Evolutionary conservation across 2,797 vertebrate species (phyloP), one percentile per base, ranked within the genome.

Genomic region (Acestrorhynchus altus): DNA sequence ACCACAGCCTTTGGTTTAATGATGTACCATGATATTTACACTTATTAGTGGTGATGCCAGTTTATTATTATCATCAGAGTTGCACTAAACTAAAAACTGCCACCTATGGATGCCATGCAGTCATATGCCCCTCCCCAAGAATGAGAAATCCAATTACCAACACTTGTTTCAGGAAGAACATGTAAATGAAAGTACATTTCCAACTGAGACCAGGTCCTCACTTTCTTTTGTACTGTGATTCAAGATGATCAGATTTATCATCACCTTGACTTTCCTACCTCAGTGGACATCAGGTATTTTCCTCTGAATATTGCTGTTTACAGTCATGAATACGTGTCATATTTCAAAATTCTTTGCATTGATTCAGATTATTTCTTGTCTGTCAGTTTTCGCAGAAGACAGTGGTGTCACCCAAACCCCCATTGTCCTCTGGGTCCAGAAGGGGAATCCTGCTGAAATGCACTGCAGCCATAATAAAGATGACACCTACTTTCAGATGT

Each of bases 391-490:
- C 15, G n/a, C 68, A 59, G 51, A 15, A 67, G 77, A 78, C 0
- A 78, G 10, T 57, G 66, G 42, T n/a, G 52, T 80, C n/a, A 81
- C 59, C 1, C 56, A 73, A 56, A 71, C 0, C 13, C 57, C 63
- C 40, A 60, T 1, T 20, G 56, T 76, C 13, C 22, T 52, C 22
- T 76, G 78, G 78, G 35, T n/a, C 24, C 6, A 0, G 11, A 15
- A 0, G 51, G 76, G 74, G 39, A 22, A 78, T 18, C 47, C 65
- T 61, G 76, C 51, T 22, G 46, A 67, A 68, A 71, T 81, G 10
- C 73, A 70, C 8, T 84, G 68, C 57, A 79, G 70, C 39, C 72
- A 78, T 51, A 74, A 59, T 49, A 75, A 61, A 51, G 73, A 5
- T 31, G 0, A 0, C 0, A 0, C 0, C 28, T 80, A 86, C 28